These are phyloP conservation scores for Poeciliopsis retropinna DNA, from an alignment of 2,113 vertebrate species.

Conservation along the genomic window DNA sequence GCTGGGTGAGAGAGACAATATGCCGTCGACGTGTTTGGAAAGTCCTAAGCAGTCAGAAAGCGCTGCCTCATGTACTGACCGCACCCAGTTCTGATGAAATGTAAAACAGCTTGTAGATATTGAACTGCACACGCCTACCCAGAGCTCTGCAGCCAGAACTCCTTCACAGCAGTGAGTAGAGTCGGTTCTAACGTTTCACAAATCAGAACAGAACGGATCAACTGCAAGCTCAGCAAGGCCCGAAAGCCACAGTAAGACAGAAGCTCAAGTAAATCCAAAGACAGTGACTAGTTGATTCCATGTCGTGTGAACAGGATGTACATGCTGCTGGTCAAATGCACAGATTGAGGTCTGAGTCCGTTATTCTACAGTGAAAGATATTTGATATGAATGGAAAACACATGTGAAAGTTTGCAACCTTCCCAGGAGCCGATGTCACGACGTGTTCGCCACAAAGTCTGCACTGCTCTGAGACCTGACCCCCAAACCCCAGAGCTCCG, in stretches of 20 bases:
- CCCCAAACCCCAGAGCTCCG: too few relatives aligned
- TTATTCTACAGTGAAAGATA: background rate
- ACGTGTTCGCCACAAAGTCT: too few relatives aligned
- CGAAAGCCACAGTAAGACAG: background rate
- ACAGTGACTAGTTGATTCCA: too few relatives aligned
- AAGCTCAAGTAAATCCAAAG: background rate
- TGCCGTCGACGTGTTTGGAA: background rate
- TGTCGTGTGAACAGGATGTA: too few relatives aligned
- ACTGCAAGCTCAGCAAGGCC: background rate
- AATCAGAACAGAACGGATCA: background rate
- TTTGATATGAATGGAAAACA: background rate
- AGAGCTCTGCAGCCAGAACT: too few relatives aligned
- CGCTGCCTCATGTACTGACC: background rate
- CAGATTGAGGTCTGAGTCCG: background rate
- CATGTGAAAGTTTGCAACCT: background rate
- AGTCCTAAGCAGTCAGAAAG: background rate
- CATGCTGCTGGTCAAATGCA: background rate
- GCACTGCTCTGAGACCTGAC: too few relatives aligned
- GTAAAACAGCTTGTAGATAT: background rate
- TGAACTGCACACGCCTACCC: background rate
- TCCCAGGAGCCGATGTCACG: background rate
- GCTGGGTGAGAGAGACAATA: constrained; percentile 2
- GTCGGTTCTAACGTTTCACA: background rate
- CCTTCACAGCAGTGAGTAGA: background rate
- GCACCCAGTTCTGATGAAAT: background rate